A percentile compares a stretch with the other conserved stretches of the same genome.
phyloP scores from a whole-genome alignment of 2,888 invertebrate species.

The Phrixothrix hirtus region DNA sequence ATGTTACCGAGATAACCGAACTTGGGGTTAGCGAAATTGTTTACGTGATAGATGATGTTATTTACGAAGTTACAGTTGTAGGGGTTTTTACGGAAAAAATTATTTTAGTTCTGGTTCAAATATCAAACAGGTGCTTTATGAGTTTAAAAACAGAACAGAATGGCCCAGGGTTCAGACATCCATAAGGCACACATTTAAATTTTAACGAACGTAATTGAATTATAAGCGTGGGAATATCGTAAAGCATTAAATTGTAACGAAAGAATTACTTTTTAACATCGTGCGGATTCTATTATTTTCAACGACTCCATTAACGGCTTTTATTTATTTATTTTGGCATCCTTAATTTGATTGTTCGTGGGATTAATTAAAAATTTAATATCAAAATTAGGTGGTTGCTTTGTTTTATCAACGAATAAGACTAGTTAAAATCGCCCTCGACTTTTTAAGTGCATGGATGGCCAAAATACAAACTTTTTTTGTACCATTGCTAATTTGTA shows the following conservation, averaged over 20 bases:
- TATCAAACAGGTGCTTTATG: conserved; percentile 22
- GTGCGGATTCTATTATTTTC: no score
- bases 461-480: no score
- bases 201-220: conserved; percentile 39
- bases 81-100: conserved; percentile 7
- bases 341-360: no score
- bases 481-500: no score
- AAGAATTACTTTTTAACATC: conserved; percentile 8
- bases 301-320: no score
- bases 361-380: no score
- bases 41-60: conserved; percentile 25
- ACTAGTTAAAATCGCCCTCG: no score
- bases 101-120: conserved; percentile 20
- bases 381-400: no score
- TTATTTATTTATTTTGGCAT: no score
- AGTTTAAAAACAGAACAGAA: conserved; percentile 4
- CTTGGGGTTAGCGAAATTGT: conserved; percentile 16
- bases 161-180: conserved; percentile 20
- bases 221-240: conserved; percentile 37
- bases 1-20: conserved; percentile 18
- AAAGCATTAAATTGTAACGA: conserved; percentile 21
- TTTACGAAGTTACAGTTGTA: conserved; percentile 4
- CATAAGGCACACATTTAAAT: conserved; percentile 34
- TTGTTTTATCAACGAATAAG: no score
- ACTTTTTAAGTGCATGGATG: no score